These are phyloP conservation scores for Lophius piscatorius DNA, from an alignment of 2,113 vertebrate genomes.

Conservation along the genomic window DNA sequence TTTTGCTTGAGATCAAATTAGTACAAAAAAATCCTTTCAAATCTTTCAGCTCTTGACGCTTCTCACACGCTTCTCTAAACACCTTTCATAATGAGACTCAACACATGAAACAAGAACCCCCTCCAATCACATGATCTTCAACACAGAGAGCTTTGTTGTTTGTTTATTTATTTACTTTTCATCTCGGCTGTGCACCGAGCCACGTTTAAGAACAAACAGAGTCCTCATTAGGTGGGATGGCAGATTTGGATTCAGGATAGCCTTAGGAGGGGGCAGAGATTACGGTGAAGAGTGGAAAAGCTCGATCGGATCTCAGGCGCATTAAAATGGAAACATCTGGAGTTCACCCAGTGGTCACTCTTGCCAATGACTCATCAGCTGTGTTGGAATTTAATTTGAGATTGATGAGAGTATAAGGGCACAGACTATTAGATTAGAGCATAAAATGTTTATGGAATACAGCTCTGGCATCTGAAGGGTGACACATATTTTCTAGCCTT, in stretches of 20 bases:
- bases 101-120: slow-evolving; percentile 4
- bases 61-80: slow-evolving; percentile 18
- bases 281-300: slow-evolving; percentile 40
- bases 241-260: slow-evolving; percentile 38
- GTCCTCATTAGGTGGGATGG: slow-evolving; percentile 52
- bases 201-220: slow-evolving; percentile 22
- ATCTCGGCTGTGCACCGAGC: slow-evolving; percentile 31
- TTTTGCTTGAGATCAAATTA: slow-evolving; percentile 53
- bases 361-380: slow-evolving; percentile 41
- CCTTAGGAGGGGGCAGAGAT: slow-evolving; percentile 7
- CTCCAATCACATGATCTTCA: slow-evolving; percentile 44
- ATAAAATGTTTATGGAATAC: slow-evolving; percentile 33
- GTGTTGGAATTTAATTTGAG: slow-evolving; percentile 64
- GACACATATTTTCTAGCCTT: slow-evolving; percentile 30
- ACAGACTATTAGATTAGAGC: slow-evolving; percentile 50
- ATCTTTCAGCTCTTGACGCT: slow-evolving; percentile 2
- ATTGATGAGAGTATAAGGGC: slow-evolving; percentile 58
- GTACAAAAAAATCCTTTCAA: slow-evolving; percentile 45
- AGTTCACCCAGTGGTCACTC: slow-evolving; percentile 68
- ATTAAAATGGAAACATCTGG: slow-evolving; percentile 62
- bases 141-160: slow-evolving; percentile 42
- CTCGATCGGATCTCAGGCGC: slow-evolving; percentile 54
- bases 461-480: slow-evolving; percentile 23
- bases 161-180: too few species aligned
- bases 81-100: slow-evolving; percentile 17